Evolutionary conservation across 2,113 vertebrate genomes (phyloP).

Genomic region (Rhizomys pruinosus): DNA sequence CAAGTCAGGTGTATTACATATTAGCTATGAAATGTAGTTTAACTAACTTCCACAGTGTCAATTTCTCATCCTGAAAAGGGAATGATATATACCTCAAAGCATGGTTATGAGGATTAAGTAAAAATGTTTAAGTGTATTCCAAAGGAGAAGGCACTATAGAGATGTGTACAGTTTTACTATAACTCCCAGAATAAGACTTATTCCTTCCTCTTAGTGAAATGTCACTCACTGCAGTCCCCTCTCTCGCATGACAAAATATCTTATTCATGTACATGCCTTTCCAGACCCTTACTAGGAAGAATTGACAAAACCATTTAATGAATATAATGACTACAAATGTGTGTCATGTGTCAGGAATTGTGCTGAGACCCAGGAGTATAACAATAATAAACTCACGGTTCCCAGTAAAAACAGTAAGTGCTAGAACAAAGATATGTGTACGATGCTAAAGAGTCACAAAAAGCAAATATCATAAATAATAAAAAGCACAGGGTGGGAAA

Average conservation of each 20-base stretch:
- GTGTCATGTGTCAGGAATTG: too few relatives aligned
- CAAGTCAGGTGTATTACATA: background rate
- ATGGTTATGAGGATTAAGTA: background rate
- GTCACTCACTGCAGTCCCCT: background rate
- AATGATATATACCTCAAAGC: background rate
- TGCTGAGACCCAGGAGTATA: background rate
- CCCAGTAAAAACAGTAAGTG: background rate
- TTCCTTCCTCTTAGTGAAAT: constrained; percentile 13
- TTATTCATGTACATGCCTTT: background rate
- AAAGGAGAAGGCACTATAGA: constrained; percentile 46
- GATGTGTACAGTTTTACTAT: background rate
- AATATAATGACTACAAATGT: background rate
- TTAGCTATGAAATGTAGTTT: background rate
- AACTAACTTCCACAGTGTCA: background rate
- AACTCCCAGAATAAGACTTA: background rate
- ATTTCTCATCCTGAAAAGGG: background rate
- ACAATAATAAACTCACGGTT: background rate
- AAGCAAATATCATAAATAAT: too few relatives aligned
- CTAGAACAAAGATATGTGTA: background rate
- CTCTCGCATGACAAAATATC: background rate
- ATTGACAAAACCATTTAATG: constrained; percentile 16
- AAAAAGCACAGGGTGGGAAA: background rate
- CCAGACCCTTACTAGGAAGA: background rate
- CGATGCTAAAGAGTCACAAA: background rate
- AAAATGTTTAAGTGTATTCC: background rate